Evolutionary conservation across 2,888 invertebrate species (phyloP), one percentile per base, ranked within the genome.

Genomic region (Dryadula phaetusa): DNA sequence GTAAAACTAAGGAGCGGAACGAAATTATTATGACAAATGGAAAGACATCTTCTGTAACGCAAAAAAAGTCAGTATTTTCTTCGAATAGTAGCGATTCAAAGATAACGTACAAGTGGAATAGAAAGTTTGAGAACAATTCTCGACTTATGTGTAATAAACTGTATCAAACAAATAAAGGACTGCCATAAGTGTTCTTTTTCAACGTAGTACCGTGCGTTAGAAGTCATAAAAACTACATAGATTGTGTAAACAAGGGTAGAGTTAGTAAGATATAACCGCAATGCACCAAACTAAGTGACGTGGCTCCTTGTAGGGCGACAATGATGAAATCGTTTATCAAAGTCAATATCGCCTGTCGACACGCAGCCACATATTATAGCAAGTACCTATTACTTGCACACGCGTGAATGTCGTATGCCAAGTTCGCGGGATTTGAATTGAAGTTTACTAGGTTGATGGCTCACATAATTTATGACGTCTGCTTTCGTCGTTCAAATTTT

Each of bases 281-380:
- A 86, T 92, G 92, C 91, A 92, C 90, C 91, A 91, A 88, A 90
- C 84, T 90, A 88, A 90, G 85, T 90, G 91, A 91, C 90, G 89
- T 84, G 82, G 90, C 88, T 88, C 77, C 89, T 88, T 84, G 81
- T 83, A 83, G 86, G 86, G 87, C 86, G 90, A 90, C 91, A 90
- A 82, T 86, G 84, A 82, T 82, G 84, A 74, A 83, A 83, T 91
- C 92, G 86, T 91, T 92, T 91, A 90, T 90, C 91, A 92, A 90
- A 91, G 92, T 90, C 91, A 89, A 90, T 91, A 91, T 91, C 88
- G 88, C 82, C 89, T 88, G 88, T 84, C 88, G 85, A 80, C 85
- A 83, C 82, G 80, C 77, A 81, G 77, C 84, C 83, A 83, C 81
- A 84, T 84, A 85, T 81, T 82, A 83, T 78, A 78, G 78, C 76